Conservation (phyloP, 2,888 invertebrate species). For the Lasioglossum pauxillum region DNA sequence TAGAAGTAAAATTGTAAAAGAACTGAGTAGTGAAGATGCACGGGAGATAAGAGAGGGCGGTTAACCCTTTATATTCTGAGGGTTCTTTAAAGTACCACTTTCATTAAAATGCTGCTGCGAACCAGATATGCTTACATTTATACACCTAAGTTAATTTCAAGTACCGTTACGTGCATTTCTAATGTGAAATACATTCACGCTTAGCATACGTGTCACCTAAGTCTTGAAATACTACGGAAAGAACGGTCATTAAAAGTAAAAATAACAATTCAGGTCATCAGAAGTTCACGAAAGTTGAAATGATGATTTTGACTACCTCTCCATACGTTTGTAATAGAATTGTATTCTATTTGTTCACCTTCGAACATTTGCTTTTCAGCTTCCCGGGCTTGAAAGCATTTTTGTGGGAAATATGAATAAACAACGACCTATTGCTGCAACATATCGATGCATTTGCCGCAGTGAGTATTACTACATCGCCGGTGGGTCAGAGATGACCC, state of each 20-base stretch:
- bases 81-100: slow-evolving; percentile 9
- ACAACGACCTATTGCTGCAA: background rate
- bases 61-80: slow-evolving; percentile 7
- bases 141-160: background rate
- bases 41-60: background rate
- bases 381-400: background rate
- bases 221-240: background rate
- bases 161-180: background rate
- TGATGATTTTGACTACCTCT: background rate
- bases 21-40: background rate
- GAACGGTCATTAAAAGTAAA: background rate
- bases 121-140: background rate
- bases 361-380: background rate
- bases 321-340: background rate
- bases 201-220: background rate
- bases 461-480: background rate
- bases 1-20: background rate
- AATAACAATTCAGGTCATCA: background rate
- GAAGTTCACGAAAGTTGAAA: background rate
- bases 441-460: slow-evolving; percentile 4
- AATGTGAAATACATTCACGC: background rate
- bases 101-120: slow-evolving; percentile 1
- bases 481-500: slow-evolving; percentile 1
- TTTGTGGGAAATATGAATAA: background rate
- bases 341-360: background rate